Evolutionary conservation across 2,113 vertebrate genomes (phyloP).

Genomic region (Ammodytes dubius): DNA sequence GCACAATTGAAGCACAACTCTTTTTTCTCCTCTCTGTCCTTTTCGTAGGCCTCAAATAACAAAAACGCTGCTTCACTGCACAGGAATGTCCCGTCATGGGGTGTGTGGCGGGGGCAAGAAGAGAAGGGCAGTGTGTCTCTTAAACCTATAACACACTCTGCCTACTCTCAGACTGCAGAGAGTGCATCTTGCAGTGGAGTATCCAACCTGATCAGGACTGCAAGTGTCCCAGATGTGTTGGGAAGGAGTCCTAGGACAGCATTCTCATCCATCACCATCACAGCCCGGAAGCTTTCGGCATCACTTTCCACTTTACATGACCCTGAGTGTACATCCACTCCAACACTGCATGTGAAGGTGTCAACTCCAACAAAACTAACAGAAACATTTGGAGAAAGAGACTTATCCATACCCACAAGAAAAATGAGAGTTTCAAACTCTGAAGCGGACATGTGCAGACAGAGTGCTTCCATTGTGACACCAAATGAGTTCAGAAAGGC

Average conservation of each 20-base stretch:
- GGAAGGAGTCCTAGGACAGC: conserved; percentile 61
- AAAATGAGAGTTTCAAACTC: conserved; percentile 51
- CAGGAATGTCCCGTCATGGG: conserved; percentile 66
- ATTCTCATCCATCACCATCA: conserved; percentile 86
- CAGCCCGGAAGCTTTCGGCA: conserved; percentile 76
- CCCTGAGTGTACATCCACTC: conserved; percentile 8
- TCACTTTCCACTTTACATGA: conserved; percentile 25
- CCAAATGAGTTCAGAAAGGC: conserved; percentile 46
- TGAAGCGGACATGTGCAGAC: conserved; percentile 32
- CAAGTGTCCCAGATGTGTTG: conserved; percentile 51
- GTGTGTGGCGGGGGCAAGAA: conserved; percentile 52
- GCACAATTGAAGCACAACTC: neutral
- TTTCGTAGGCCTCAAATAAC: conserved; percentile 65
- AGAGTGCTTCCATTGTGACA: conserved; percentile 23
- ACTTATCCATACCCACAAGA: neutral
- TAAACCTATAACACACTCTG: conserved; percentile 39
- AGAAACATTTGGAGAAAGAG: conserved; percentile 23
- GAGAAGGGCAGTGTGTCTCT: conserved; percentile 51
- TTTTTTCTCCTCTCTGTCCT: conserved; percentile 45
- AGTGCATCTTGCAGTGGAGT: conserved; percentile 15
- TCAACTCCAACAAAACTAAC: neutral
- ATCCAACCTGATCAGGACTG: conserved; percentile 48
- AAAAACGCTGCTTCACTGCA: conserved; percentile 64
- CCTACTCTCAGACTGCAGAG: conserved; percentile 42
- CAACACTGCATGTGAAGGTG: conserved; percentile 9